These are phyloP conservation scores for Laticauda colubrina DNA, from an alignment of 2,113 vertebrate genomes.

Conservation along the genomic window DNA sequence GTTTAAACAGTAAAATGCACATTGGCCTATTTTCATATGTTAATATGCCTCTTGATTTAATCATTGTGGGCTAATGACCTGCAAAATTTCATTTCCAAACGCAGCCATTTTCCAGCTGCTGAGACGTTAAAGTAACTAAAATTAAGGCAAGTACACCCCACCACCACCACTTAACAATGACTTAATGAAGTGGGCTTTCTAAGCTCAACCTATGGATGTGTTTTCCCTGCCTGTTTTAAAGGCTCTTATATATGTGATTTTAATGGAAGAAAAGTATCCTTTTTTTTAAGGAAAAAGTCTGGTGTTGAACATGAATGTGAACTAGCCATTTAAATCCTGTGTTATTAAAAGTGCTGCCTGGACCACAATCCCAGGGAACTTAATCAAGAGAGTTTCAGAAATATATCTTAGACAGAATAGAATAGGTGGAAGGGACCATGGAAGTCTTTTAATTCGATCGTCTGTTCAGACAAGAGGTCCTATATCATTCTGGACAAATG, in stretches of 20 bases:
- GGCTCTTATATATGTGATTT: constrained; percentile 16
- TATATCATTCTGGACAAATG: no score
- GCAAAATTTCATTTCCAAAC: constrained; percentile 58
- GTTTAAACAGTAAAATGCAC: constrained; percentile 48
- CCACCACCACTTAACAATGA: constrained; percentile 10
- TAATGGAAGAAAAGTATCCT: constrained; percentile 40
- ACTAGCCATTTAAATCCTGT: constrained; percentile 21
- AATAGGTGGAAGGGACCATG: no score
- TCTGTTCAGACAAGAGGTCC: no score
- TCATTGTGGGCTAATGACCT: constrained; percentile 62
- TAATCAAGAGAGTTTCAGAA: constrained; percentile 41
- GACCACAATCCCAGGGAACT: constrained; percentile 26
- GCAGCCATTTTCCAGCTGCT: constrained; percentile 46
- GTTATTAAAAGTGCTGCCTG: constrained; percentile 18
- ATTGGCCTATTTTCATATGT: constrained; percentile 49
- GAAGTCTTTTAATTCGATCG: no score
- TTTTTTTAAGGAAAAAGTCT: constrained; percentile 16
- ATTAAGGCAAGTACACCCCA: constrained; percentile 40
- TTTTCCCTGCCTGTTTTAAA: constrained; percentile 25
- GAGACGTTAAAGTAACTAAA: constrained; percentile 36
- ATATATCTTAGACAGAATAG: neutral
- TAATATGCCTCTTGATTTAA: constrained; percentile 61
- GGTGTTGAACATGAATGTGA: neutral
- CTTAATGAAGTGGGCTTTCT: constrained; percentile 18
- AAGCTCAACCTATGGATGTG: constrained; percentile 1